Evolutionary conservation across 2,113 vertebrate species (phyloP).

Genomic region (Spea bombifrons): DNA sequence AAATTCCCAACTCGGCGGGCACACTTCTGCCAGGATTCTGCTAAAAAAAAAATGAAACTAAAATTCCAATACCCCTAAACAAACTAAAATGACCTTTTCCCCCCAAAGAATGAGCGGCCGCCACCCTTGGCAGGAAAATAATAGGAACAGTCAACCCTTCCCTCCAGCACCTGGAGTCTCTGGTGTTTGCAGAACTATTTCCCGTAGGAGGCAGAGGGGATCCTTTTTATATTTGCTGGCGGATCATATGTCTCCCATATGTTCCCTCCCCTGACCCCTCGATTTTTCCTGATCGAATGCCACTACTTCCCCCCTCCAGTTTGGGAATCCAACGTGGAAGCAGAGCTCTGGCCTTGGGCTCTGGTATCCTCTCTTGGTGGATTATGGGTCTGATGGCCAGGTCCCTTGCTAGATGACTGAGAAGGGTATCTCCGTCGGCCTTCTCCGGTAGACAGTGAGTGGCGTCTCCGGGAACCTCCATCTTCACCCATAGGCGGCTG

Average conservation of each 20-base stretch:
- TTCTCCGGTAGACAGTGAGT: conserved; percentile 73
- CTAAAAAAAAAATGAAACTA: conserved; percentile 7
- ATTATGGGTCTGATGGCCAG: conserved; percentile 64
- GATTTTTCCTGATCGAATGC: conserved; percentile 26
- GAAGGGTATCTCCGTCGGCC: conserved; percentile 85
- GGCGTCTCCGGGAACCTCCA: conserved; percentile 82
- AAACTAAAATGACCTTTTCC: conserved; percentile 30
- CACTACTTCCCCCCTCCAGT: conserved; percentile 67
- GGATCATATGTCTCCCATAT: conserved; percentile 13
- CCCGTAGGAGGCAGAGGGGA: background rate
- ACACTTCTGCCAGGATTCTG: conserved; percentile 26
- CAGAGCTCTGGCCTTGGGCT: conserved; percentile 69
- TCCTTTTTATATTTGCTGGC: background rate
- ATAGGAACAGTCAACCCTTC: conserved; percentile 25
- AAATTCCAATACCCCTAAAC: conserved; percentile 41
- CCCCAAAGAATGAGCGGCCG: conserved; percentile 25
- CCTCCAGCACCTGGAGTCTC: conserved; percentile 41
- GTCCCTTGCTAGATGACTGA: conserved; percentile 75
- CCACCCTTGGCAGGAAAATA: conserved; percentile 33
- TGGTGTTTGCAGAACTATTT: conserved; percentile 11
- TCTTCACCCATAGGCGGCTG: conserved; percentile 95
- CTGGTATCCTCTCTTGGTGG: conserved; percentile 79
- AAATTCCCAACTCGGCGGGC: conserved; percentile 9
- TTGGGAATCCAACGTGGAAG: conserved; percentile 59
- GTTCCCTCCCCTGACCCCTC: conserved; percentile 50